Base-by-base conservation (phyloP, 2,888 invertebrate species). In the Drosophila kuntzei region DNA sequence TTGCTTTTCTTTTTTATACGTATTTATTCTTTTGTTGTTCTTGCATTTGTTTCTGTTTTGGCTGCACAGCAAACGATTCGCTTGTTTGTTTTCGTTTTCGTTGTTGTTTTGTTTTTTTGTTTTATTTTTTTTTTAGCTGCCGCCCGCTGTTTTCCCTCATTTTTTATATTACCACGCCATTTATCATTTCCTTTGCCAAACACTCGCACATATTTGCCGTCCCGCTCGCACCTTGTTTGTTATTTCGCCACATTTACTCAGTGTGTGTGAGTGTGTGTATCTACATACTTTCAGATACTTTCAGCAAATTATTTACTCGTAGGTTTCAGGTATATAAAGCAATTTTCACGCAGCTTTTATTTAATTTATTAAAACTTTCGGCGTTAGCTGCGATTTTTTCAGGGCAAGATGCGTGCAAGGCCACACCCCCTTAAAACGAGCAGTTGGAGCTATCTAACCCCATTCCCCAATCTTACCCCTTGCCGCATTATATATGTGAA, bases 131-230 rank as follows among this genome's bases (percentile, higher is more conserved):
- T 71, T 63, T 70, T 74, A 55, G 79, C 69, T 74, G 71, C 83
- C 85, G 71, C 87, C 90, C 83, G 89, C 89, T 90, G 90, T 76
- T 90, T 86, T 86, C 71, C 79, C 79, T 76, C 87, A 82, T 87
- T 89, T 83, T 87, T 80, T 88, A 80, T 87, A 89, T 89, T 90
- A 84, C 87, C 90, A 90, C 89, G 87, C 90, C 86, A 90, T 90
- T 87, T 90, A 90, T 90, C 90, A 90, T 89, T 89, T 90, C 89
- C 78, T 80, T 76, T 81, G 84, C 72, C 89, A 85, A 88, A 83
- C 67, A 73, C 72, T 84, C 80, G 71, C 71, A 78, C 67, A 59
- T 41, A 41, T 58, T 46, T 46, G 69, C 61, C 49, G 12, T 71
- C 71, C 46, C 67, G 22, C 70, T 81, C 39, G 49, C 75, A 49